Evolutionary conservation across 1,140 invertebrate genomes (phyloP).

Genomic region (Drosophila prosaltans): DNA sequence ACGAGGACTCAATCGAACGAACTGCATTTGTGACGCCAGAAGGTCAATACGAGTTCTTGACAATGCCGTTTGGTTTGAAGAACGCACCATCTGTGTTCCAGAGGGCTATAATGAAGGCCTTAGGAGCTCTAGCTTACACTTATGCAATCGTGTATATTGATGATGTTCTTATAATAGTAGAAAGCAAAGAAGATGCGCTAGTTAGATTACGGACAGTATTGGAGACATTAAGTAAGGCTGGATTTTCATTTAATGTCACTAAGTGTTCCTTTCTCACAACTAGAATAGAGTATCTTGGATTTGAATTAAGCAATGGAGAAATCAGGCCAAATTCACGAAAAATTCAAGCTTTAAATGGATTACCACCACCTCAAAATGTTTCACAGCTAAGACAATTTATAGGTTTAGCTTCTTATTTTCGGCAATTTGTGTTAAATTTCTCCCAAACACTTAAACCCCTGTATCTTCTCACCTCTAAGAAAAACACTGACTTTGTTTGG

Average conservation of each 20-base stretch:
- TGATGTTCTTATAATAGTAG: not conserved
- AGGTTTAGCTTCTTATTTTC: not conserved
- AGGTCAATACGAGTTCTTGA: not conserved
- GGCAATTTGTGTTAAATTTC: not conserved
- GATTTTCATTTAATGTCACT: no score
- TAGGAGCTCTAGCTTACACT: not conserved
- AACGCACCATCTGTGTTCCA: not conserved
- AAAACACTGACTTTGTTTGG: not conserved
- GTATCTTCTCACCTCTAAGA: not conserved
- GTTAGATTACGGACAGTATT: not conserved
- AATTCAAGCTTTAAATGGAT: no score
- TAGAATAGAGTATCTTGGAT: conserved; percentile 1
- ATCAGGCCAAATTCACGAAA: no score
- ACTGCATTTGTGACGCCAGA: no score
- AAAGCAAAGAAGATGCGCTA: not conserved
- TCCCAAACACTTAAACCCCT: not conserved
- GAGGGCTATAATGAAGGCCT: not conserved
- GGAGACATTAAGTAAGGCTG: no score
- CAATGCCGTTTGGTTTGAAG: not conserved
- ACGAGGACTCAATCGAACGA: no score
- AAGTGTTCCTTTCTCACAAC: not conserved
- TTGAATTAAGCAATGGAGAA: not conserved
- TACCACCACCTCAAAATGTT: no score
- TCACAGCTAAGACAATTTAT: not conserved
- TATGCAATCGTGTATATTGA: not conserved